These are phyloP conservation scores for Lepidurus packardi DNA, from an alignment of 1,140 invertebrate genomes.

Conservation along the genomic window DNA sequence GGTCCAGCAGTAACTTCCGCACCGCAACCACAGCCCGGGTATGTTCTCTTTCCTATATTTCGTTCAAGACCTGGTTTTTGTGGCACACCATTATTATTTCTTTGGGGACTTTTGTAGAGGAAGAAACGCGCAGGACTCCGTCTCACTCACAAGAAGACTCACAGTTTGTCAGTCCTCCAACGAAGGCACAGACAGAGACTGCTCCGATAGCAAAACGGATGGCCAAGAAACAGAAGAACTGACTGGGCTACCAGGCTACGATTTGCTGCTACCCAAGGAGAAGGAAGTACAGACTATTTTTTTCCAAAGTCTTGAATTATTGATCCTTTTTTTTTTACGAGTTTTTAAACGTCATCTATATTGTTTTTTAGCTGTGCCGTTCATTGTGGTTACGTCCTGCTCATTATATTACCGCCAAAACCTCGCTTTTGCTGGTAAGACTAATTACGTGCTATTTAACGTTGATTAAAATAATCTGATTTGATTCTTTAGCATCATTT, in stretches of 20 bases:
- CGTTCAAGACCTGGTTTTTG: constrained; percentile 31
- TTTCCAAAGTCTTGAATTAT: constrained; percentile 38
- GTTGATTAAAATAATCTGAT: not conserved
- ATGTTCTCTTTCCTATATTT: constrained; percentile 37
- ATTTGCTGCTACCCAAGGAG: constrained; percentile 34
- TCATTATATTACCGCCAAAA: constrained; percentile 54
- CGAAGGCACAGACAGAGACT: constrained; percentile 36
- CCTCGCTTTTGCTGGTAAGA: constrained; percentile 47
- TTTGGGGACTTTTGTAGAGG: constrained; percentile 51
- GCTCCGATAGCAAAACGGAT: constrained; percentile 35
- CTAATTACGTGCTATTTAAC: not conserved
- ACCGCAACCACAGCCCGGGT: constrained; percentile 61
- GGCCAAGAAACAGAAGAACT: constrained; percentile 30
- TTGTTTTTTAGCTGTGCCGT: constrained; percentile 48
- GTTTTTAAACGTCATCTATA: constrained; percentile 32
- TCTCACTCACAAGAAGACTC: constrained; percentile 71
- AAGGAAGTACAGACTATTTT: constrained; percentile 38
- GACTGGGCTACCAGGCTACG: constrained; percentile 30
- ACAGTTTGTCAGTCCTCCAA: constrained; percentile 28
- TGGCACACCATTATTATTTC: constrained; percentile 36
- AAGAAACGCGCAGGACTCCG: constrained; percentile 58
- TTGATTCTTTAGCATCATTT: constrained; percentile 15
- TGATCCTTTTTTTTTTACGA: constrained; percentile 29
- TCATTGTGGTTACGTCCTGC: constrained; percentile 51
- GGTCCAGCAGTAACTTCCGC: constrained; percentile 58